Evolutionary conservation across 2,888 invertebrate species (phyloP).

Genomic region (Perdita meconis): DNA sequence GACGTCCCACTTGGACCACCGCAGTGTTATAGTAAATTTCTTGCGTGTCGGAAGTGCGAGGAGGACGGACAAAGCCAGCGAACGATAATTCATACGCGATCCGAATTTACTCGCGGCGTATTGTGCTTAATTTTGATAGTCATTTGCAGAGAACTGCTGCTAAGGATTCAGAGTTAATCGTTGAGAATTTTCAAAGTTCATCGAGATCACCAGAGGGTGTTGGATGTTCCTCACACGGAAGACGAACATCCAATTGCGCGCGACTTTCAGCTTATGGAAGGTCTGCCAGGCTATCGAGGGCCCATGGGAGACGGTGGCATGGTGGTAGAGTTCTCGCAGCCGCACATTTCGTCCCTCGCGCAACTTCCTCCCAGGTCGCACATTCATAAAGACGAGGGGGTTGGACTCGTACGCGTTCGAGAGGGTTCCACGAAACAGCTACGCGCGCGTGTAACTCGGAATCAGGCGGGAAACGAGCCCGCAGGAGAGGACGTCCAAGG

Average conservation of each 20-base stretch:
- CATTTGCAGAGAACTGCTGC: no score
- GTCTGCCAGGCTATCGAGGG: neutral
- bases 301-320: slow-evolving; percentile 13
- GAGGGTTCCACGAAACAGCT: neutral
- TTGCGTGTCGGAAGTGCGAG: slow-evolving; percentile 38
- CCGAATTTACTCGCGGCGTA: neutral
- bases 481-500: neutral
- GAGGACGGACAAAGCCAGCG: neutral
- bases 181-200: no score
- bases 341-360: slow-evolving; percentile 8
- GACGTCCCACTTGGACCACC: slow-evolving; percentile 56
- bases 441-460: slow-evolving; percentile 6
- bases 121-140: no score
- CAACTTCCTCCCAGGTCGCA: neutral
- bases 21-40: slow-evolving; percentile 54
- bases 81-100: slow-evolving; percentile 3
- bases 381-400: slow-evolving; percentile 17
- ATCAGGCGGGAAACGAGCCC: slow-evolving; percentile 1
- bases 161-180: no score
- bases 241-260: no score
- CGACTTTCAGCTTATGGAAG: neutral
- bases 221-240: no score
- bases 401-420: neutral
- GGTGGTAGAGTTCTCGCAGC: neutral
- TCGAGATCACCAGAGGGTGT: no score